A percentile compares a stretch with the other conserved stretches of the same genome.
Conservation (phyloP, 64 coral and sea anemone genomes). For the Montipora foliosa region DNA sequence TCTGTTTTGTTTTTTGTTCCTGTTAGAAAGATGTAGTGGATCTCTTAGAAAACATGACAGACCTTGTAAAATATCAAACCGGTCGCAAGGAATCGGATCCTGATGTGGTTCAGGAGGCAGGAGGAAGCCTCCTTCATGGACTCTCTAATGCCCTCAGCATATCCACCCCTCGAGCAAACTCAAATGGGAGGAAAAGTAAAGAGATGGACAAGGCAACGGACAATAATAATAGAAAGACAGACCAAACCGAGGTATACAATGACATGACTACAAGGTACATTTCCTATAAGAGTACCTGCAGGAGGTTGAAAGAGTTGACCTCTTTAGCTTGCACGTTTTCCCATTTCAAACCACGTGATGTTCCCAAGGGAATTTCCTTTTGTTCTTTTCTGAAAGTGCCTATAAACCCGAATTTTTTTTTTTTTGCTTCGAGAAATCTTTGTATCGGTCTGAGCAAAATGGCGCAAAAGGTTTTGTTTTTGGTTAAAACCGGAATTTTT, state of each 20-base stretch:
- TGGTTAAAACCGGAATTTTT: too few relatives aligned
- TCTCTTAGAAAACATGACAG: conserved; percentile 61
- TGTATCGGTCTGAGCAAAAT: too few relatives aligned
- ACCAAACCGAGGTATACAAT: neutral
- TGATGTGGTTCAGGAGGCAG: conserved; percentile 19
- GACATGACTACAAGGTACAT: neutral
- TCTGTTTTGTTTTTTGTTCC: neutral
- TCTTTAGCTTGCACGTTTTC: too few relatives aligned
- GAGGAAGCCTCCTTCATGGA: conserved; percentile 32
- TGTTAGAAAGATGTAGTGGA: conserved; percentile 58
- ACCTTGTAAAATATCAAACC: conserved; percentile 14
- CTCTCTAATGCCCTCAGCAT: neutral
- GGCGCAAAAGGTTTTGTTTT: too few relatives aligned
- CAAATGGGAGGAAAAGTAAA: neutral
- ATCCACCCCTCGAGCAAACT: neutral
- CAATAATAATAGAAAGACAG: neutral
- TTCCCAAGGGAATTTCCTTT: too few relatives aligned
- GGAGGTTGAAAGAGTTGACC: too few relatives aligned
- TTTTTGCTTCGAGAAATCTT: too few relatives aligned
- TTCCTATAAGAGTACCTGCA: too few relatives aligned
- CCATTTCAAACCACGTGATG: too few relatives aligned
- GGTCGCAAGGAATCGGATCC: neutral
- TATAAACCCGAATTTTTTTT: too few relatives aligned
- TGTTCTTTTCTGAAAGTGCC: too few relatives aligned
- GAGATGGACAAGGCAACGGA: neutral